Evolutionary conservation across 2,888 invertebrate genomes (phyloP), one percentile per base, ranked within the genome.

Genomic region (Leptinotarsa tumamoca): DNA sequence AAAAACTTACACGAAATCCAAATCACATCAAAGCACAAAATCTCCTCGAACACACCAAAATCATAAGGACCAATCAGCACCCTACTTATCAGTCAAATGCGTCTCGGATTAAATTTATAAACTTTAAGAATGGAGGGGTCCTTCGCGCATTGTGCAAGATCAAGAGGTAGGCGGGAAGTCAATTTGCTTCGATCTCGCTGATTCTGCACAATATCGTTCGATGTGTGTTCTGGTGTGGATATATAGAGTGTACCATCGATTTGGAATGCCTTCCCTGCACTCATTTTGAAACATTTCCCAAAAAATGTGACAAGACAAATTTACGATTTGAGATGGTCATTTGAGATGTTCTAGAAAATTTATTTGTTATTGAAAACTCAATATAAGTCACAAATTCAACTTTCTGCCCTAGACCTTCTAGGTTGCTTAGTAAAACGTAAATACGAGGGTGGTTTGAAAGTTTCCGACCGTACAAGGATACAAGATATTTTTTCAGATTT

Each of bases 41-140:
- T 58, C 17, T 18, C n/a, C 56, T 21, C n/a, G 50, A 33, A n/a
- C 63, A 27, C 67, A 63, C 72, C 49, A 76, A 58, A 71, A 50
- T 54, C 70, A 73, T 73, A 70, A 56, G 10, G 61, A 70, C 76
- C 69, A 73, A 67, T 72, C 69, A 61, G 51, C 71, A 74, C 56
- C 51, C 75, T 72, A 75, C 74, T 77, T 74, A 74, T 74, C 73
- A 52, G 56, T 43, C 50, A 74, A 74, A 72, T 67, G 66, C 23
- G 74, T 54, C 27, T 67, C 21, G 66, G 68, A 56, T 68, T 21
- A 71, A 71, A 76, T 76, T 76, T 78, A 78, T 78, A 78, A 76
- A 78, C 76, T 76, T 61, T 68, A 21, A 15, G 21, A 27, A 17
- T 1, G n/a, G n/a, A 43, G 63, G 63, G 63, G 33, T 63, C 63